These are phyloP conservation scores for Scolanthus callimorphus DNA, from an alignment of 92 coral and sea anemone species.

Conservation along the genomic window DNA sequence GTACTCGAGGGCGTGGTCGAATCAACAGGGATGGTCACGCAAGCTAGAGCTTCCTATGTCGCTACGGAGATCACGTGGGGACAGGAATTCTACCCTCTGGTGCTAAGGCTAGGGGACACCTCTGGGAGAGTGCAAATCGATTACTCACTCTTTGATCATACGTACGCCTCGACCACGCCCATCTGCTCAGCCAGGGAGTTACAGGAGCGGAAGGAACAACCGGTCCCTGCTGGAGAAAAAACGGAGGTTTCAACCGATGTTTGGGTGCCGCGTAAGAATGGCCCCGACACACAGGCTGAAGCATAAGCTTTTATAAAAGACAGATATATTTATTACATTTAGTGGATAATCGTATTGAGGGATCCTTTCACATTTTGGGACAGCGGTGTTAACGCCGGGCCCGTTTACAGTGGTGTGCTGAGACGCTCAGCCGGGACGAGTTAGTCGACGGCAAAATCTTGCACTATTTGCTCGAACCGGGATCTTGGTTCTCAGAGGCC, in stretches of 20 bases:
- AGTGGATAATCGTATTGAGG: too few species aligned
- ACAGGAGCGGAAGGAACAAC: constrained; percentile 2
- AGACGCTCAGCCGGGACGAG: too few species aligned
- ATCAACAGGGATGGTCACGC: constrained; percentile 89
- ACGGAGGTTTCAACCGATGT: background rate
- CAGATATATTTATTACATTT: too few species aligned
- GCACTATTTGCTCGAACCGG: too few species aligned
- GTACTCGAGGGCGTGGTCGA: constrained; percentile 90
- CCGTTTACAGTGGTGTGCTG: too few species aligned
- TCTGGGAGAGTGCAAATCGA: constrained; percentile 36
- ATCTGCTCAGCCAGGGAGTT: constrained; percentile 40
- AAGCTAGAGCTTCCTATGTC: constrained; percentile 82
- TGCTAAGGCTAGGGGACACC: constrained; percentile 14
- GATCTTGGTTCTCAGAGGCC: too few species aligned
- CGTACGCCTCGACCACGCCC: constrained; percentile 34
- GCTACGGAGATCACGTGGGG: constrained; percentile 91
- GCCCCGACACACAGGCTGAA: too few species aligned
- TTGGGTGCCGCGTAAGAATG: background rate
- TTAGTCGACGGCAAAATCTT: too few species aligned
- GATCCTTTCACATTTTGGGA: too few species aligned
- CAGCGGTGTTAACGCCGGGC: too few species aligned
- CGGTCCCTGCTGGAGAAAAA: too few species aligned
- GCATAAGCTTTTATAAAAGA: too few species aligned
- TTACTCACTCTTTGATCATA: constrained; percentile 53
- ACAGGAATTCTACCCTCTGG: constrained; percentile 50